Conservation (phyloP, 2,888 invertebrate genomes). For the Drosophila mimica region DNA sequence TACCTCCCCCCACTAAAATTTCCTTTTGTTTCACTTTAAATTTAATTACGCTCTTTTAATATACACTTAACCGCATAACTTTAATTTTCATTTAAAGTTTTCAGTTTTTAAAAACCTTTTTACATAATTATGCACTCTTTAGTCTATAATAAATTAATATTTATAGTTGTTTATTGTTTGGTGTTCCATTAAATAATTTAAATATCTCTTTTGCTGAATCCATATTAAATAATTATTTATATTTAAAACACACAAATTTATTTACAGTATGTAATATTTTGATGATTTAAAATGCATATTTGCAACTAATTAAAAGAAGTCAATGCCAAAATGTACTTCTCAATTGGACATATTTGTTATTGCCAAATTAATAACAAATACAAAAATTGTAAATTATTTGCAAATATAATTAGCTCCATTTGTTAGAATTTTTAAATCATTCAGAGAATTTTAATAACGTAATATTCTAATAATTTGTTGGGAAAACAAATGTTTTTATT, state of each 20-base stretch:
- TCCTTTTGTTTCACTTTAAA: background rate
- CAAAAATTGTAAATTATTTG: background rate
- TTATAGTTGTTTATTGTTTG: background rate
- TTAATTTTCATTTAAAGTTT: background rate
- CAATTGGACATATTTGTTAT: background rate
- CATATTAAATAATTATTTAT: background rate
- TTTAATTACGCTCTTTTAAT: background rate
- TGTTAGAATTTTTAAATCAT: background rate
- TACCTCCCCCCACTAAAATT: background rate
- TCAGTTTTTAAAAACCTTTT: background rate
- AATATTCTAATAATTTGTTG: background rate
- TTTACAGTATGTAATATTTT: background rate
- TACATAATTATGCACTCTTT: background rate
- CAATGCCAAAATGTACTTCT: background rate
- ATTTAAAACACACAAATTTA: background rate
- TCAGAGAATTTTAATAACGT: background rate
- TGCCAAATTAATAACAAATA: background rate
- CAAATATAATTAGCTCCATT: background rate
- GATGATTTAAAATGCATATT: background rate
- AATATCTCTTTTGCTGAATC: background rate
- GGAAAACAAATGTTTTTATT: background rate
- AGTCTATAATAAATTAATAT: background rate
- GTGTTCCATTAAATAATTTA: background rate
- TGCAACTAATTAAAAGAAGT: background rate
- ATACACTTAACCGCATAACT: background rate